These are phyloP conservation scores for Zoanthus solanderi DNA, from an alignment of 92 coral and sea anemone species.

Conservation along the genomic window DNA sequence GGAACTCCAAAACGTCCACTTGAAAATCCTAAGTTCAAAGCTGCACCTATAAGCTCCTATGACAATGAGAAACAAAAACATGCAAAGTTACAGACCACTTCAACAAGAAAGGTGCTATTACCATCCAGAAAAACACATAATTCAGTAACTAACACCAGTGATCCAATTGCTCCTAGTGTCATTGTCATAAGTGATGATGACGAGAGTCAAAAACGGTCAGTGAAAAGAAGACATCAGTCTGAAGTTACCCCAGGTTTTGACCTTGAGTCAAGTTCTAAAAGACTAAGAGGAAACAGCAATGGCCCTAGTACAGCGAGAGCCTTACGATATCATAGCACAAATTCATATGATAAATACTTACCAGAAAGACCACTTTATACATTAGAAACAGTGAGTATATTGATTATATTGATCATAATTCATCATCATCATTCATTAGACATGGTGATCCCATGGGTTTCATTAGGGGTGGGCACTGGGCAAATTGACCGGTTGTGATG, in stretches of 20 bases:
- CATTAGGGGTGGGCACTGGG: too few species aligned
- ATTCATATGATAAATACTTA: slow-evolving; percentile 26
- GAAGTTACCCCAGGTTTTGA: slow-evolving; percentile 58
- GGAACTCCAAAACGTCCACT: not conserved
- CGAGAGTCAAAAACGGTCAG: slow-evolving; percentile 17
- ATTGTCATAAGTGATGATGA: slow-evolving; percentile 16
- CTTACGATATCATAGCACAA: slow-evolving; percentile 32
- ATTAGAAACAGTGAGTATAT: slow-evolving; percentile 71
- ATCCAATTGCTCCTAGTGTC: not conserved
- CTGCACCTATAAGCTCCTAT: not conserved
- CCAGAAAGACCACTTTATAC: slow-evolving; percentile 63
- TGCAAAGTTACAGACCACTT: not conserved
- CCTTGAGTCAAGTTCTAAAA: slow-evolving; percentile 31
- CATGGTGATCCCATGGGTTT: too few species aligned
- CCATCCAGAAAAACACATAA: slow-evolving; percentile 3
- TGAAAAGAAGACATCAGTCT: slow-evolving; percentile 71
- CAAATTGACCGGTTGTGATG: too few species aligned
- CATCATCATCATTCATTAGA: too few species aligned
- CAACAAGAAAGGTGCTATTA: not conserved
- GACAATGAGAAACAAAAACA: not conserved
- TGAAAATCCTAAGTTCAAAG: not conserved
- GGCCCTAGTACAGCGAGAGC: slow-evolving; percentile 18
- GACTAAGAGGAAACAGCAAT: slow-evolving; percentile 5
- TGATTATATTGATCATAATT: not conserved
- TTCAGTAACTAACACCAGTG: not conserved